Base-by-base conservation (phyloP, 2,888 invertebrate genomes). In the Cryptocephalus moraei region DNA sequence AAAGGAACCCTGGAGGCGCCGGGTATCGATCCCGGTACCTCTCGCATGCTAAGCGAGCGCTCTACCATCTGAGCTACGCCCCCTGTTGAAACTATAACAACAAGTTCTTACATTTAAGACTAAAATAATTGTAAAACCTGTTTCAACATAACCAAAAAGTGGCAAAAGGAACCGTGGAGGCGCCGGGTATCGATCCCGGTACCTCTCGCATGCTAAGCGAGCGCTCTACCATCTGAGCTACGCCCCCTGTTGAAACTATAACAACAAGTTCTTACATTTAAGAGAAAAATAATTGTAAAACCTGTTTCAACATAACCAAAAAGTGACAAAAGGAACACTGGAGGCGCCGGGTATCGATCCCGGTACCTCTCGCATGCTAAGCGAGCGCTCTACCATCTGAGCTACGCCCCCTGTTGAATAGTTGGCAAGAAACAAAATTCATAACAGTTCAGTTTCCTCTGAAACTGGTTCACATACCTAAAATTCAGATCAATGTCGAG, bases 131-230 rank as follows among this genome's bases (percentile, higher is more conserved):
- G 3, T 4, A 36, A 36, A 36, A 36, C 12, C 36, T 36, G 12
- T 36, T 36, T 36, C 3, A 6, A 22, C 22, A 4, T 11, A 6
- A 36, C 6, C 36, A 36, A 36, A 12, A 36, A 6, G 3, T 36
- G 12, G 2, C 2, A 36, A 36, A 36, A 36, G 36, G 22, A 22
- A 22, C 6, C 22, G 3, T 67, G 67, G 67, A 67, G 67, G 67
- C 67, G 67, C 67, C 66, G 66, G 67, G 67, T 55, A 74, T 75
- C 73, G 74, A 75, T 74, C 75, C 73, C 74, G 70, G 74, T 74
- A 74, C 74, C 74, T 75, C 74, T 74, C 73, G 71, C 74, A 74
- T 66, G 66, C 65, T 66, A 65, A 65, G 65, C 64, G 65, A 66
- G 65, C 65, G 64, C 64, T 64, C 63, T 64, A 62, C 64, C 64